These are phyloP conservation scores for Psylliodes chrysocephalus DNA, from an alignment of 2,888 invertebrate genomes.

Conservation along the genomic window DNA sequence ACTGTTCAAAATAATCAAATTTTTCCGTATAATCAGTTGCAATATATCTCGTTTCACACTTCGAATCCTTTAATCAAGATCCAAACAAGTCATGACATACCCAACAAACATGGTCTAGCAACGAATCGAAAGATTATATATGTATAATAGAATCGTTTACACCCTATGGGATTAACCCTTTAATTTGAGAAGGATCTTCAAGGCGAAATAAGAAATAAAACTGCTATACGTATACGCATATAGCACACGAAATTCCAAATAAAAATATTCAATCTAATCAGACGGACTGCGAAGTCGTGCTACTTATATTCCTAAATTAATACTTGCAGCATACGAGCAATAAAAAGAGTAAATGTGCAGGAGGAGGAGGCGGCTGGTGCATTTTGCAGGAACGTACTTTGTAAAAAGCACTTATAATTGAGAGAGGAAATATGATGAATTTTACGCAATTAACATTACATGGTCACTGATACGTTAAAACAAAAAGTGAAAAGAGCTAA, in stretches of 20 bases:
- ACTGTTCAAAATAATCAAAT: no score
- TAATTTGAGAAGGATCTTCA: constrained; percentile 25
- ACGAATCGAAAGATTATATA: constrained; percentile 18
- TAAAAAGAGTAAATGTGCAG: not conserved
- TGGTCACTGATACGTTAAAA: no score
- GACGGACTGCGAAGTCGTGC: constrained; percentile 13
- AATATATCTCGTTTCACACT: not conserved
- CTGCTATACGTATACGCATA: not conserved
- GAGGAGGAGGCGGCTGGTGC: not conserved
- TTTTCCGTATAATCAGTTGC: no score
- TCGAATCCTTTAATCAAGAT: not conserved
- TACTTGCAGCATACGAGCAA: not conserved
- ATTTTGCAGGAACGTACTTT: not conserved
- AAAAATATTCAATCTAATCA: constrained; percentile 26
- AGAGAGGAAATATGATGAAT: no score
- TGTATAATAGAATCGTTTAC: constrained; percentile 16
- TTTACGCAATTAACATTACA: no score
- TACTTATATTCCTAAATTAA: constrained; percentile 15
- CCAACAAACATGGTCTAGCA: constrained; percentile 11
- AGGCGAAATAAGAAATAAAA: not conserved
- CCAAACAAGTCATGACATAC: constrained; percentile 1
- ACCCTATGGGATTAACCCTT: constrained; percentile 28
- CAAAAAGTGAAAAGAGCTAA: no score
- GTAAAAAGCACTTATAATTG: no score
- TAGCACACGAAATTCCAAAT: constrained; percentile 14